Percentiles rank a stretch among this genome's conserved stretches.
phyloP scores from a whole-genome alignment of 2,797 vertebrate genomes.

The Hozukius guyotensis region DNA sequence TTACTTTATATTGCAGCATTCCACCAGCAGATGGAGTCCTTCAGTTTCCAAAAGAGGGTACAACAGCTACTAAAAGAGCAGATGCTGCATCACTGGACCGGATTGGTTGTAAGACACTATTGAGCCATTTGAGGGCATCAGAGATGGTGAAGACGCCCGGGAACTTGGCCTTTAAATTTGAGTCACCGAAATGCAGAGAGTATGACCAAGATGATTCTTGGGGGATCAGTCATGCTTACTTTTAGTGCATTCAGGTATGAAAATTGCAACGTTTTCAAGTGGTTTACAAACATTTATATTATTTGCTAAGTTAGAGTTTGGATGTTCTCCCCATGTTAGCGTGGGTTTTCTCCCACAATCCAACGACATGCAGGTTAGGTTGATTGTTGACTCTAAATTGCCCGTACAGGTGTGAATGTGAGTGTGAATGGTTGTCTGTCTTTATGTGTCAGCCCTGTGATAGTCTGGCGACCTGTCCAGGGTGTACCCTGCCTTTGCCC shows the following conservation, averaged over 20 bases:
- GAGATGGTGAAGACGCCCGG: not conserved
- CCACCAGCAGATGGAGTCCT: conserved; percentile 65
- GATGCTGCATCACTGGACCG: not conserved
- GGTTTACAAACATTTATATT: not conserved
- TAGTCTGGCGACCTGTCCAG: too few species aligned
- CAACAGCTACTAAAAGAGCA: not conserved
- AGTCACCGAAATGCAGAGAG: not conserved
- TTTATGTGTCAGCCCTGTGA: too few species aligned
- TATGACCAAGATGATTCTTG: too few species aligned
- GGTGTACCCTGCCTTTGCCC: too few species aligned
- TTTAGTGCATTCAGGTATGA: not conserved
- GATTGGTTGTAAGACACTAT: not conserved
- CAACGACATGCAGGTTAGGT: too few species aligned
- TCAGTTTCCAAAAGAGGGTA: not conserved
- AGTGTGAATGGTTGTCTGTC: too few species aligned
- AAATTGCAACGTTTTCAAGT: not conserved
- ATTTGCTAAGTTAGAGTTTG: not conserved
- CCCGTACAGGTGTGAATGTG: too few species aligned
- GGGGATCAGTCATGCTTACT: not conserved
- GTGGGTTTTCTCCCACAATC: too few species aligned
- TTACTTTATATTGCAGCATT: not conserved
- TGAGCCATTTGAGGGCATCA: not conserved
- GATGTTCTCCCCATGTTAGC: too few species aligned
- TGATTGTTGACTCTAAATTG: too few species aligned
- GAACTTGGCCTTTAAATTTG: not conserved